Base-by-base conservation (phyloP, 2,797 vertebrate genomes). In the Fistularia tabacaria region DNA sequence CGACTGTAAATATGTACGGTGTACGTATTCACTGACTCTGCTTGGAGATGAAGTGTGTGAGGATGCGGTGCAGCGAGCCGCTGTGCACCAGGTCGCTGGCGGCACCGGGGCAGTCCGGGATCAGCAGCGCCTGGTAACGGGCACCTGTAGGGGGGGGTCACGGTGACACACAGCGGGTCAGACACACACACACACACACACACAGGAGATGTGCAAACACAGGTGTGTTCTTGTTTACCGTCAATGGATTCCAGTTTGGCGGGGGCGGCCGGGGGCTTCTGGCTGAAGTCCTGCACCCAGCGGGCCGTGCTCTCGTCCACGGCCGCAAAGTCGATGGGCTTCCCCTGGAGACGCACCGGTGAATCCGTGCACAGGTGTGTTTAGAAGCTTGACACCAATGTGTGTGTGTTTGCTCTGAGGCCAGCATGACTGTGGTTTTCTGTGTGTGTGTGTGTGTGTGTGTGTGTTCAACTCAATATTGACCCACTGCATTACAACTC, bases 161-260 rank as follows among this genome's bases (percentile, higher is more conserved):
- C 46, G 0, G 0, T 53, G 54, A 77, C 62, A 49, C 62, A 49
- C 42, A 36, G 58, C 12, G 46, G 38, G 79, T 47, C 42, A 54
- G 36, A 64, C 5, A 40, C 7, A 7, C 3, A 43, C 39, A 7
- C 14, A 14, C 54, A 46, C 7, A 11, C 5, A 46, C 41, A 8
- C 6, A 62, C 52, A 45, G 8, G 4, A 59, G 10, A 15, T 3
- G 14, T 9, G n/a, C 14, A 54, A 59, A 41, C 1, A 10, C 15
- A 0, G 46, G 47, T 42, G 25, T 25, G 25, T 5, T 25, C 5
- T 25, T 25, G 25, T 5, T 3, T 49, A 99, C 97, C 97, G 14
- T 99, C 97, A 7, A 98, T 98, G 7, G 96, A 98, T 81, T 99
- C 97, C 13, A 99, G 81, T 81, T 96, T 98, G 70, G 96, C 95